Evolutionary conservation across 2,113 vertebrate species (phyloP).

Genomic region (Ictalurus furcatus): DNA sequence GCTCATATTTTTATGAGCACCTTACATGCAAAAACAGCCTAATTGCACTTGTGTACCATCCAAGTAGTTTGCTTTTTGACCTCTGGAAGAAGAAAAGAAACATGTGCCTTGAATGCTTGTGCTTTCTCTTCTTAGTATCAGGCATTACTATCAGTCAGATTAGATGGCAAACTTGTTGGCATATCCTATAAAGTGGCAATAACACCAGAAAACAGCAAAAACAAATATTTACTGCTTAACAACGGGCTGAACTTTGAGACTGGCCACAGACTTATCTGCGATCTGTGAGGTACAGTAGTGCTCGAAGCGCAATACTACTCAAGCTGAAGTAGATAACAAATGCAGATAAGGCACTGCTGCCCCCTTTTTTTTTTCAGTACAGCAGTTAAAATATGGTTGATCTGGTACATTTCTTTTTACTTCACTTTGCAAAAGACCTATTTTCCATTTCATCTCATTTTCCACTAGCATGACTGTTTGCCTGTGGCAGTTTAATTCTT

Average conservation of each 20-base stretch:
- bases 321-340: conserved; percentile 58
- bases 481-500: conserved; percentile 43
- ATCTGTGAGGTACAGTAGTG: conserved; percentile 51
- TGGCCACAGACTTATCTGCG: conserved; percentile 34
- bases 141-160: conserved; percentile 63
- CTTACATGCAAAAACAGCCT: background rate
- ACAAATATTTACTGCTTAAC: conserved; percentile 53
- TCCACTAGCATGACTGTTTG: conserved; percentile 59
- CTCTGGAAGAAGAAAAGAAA: conserved; percentile 11
- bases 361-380: conserved; percentile 45
- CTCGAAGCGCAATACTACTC: conserved; percentile 59
- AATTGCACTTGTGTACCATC: conserved; percentile 25
- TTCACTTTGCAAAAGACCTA: conserved; percentile 43
- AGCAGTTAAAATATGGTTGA: conserved; percentile 60
- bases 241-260: conserved; percentile 64
- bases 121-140: conserved; percentile 55
- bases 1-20: background rate
- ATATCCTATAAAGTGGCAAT: conserved; percentile 54
- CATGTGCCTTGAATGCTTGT: background rate
- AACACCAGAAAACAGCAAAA: conserved; percentile 57
- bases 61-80: conserved; percentile 21
- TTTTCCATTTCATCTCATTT: conserved; percentile 56
- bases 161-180: conserved; percentile 52
- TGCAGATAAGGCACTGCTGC: conserved; percentile 58
- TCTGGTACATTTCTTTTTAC: conserved; percentile 56